Percentiles rank a stretch among this genome's conserved stretches.
Evolutionary conservation across 2,113 vertebrate genomes (phyloP).

Genomic region (Pteruthius melanotis): DNA sequence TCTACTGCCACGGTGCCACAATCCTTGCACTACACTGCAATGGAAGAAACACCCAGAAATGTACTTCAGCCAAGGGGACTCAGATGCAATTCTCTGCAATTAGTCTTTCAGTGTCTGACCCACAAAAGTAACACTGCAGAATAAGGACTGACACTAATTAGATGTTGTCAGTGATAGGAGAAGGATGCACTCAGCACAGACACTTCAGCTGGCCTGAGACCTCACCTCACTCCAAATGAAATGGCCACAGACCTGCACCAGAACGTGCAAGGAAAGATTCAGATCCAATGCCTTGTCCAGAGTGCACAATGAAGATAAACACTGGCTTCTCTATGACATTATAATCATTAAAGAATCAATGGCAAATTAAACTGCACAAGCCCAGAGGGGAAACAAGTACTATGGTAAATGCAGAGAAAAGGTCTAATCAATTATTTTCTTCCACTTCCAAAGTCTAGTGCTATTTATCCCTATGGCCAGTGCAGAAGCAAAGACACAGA

Average conservation of each 20-base stretch:
- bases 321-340: conserved; percentile 18
- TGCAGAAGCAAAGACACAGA: background rate
- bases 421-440: conserved; percentile 55
- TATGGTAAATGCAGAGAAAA: conserved; percentile 7
- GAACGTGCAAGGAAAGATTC: background rate
- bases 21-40: background rate
- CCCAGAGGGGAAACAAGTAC: conserved; percentile 27
- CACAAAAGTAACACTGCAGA: background rate
- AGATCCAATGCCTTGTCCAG: background rate
- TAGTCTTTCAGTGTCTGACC: background rate
- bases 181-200: background rate
- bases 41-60: background rate
- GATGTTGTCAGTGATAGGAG: background rate
- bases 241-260: background rate
- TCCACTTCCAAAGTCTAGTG: background rate
- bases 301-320: conserved; percentile 63
- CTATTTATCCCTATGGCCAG: conserved; percentile 16
- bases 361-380: conserved; percentile 70
- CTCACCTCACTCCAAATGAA: background rate
- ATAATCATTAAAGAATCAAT: conserved; percentile 74
- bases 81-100: background rate
- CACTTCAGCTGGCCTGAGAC: background rate
- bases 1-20: background rate
- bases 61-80: background rate
- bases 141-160: background rate